Conservation (phyloP, 2,888 invertebrate species). For the Rhaphigaster nebulosa region DNA sequence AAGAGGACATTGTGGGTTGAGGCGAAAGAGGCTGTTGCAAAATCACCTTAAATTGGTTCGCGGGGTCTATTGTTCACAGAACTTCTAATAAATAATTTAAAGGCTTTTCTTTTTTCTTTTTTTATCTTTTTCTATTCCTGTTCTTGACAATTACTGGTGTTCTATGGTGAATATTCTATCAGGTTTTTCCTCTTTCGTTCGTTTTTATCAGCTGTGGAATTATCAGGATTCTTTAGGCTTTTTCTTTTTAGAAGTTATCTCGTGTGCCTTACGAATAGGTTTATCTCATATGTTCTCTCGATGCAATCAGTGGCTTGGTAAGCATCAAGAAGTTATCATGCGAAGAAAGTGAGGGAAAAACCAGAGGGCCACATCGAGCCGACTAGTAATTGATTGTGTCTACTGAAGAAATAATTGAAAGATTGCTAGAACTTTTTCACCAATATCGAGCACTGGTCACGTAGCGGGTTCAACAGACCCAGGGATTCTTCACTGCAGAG, state of each 20-base stretch:
- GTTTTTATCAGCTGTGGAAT: not conserved
- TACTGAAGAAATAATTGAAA: conserved; percentile 18
- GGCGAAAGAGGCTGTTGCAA: no score
- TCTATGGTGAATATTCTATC: not conserved
- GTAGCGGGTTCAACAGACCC: not conserved
- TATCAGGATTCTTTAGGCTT: not conserved
- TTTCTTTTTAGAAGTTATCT: not conserved
- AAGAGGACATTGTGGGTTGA: no score
- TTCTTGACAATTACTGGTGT: no score
- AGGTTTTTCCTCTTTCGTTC: not conserved
- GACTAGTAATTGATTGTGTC: conserved; percentile 4
- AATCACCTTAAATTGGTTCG: no score
- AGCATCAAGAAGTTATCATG: not conserved
- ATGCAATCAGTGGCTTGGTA: not conserved
- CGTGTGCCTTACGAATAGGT: not conserved
- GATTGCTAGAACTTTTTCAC: conserved; percentile 20
- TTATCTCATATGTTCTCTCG: not conserved
- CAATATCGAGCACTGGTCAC: conserved; percentile 16
- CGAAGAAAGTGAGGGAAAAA: not conserved
- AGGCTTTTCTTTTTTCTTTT: no score
- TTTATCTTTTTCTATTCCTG: no score
- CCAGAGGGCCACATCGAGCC: not conserved
- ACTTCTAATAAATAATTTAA: no score
- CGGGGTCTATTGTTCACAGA: no score
- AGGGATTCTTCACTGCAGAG: not conserved